Evolutionary conservation across 2,113 vertebrate species (phyloP).

Genomic region (Parotia lawesii): DNA sequence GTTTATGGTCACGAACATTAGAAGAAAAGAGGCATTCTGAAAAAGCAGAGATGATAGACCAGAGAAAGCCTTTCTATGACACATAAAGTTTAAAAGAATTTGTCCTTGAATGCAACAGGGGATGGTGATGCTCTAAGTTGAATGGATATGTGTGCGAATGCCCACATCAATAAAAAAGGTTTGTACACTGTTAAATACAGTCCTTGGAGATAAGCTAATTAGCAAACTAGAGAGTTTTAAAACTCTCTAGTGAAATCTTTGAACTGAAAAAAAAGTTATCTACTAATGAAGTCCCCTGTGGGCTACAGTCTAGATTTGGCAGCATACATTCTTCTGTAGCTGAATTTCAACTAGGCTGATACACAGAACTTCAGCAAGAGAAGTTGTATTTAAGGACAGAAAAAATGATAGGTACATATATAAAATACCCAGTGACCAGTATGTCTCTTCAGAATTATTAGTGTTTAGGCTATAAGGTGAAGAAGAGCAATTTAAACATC

Average conservation of each 20-base stretch:
- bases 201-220: conserved; percentile 76
- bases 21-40: not conserved
- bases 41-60: not conserved
- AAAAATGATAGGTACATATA: not conserved
- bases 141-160: conserved; percentile 53
- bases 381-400: not conserved
- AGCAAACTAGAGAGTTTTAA: conserved; percentile 76
- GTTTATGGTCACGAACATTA: conserved; percentile 15
- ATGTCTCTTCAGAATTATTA: not conserved
- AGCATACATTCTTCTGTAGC: conserved; percentile 2
- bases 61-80: not conserved
- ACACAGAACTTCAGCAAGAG: conserved; percentile 13
- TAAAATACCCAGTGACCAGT: not conserved
- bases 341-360: conserved; percentile 66
- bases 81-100: conserved; percentile 2
- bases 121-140: conserved; percentile 46
- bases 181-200: conserved; percentile 70
- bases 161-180: conserved; percentile 73
- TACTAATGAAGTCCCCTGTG: conserved; percentile 78
- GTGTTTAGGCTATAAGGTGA: not conserved
- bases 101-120: conserved; percentile 58
- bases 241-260: conserved; percentile 74
- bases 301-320: conserved; percentile 51
- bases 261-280: conserved; percentile 74
- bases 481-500: not conserved